Evolutionary conservation across 1,140 invertebrate species (phyloP), one percentile per base, ranked within the genome.

Genomic region (Linepithema humile): DNA sequence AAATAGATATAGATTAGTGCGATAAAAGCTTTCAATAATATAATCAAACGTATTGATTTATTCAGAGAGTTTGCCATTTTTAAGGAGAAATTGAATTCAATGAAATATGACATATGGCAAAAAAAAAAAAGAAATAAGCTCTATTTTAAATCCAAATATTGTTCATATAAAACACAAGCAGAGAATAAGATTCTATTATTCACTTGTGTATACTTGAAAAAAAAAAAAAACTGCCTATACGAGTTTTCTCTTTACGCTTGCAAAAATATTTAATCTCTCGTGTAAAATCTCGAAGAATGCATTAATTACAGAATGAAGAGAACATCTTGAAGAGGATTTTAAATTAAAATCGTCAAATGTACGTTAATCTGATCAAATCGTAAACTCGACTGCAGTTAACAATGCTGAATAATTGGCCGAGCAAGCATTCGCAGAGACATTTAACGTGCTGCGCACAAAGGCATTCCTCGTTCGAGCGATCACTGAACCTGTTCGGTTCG

Each of bases 401-500:
- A 64, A 45, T 35, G 57, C 40, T 64, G 43, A 75, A 64, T 64
- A 75, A 75, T 75, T 75, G 73, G 40, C 9, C 38, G 29, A 32
- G 29, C 26, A n/a, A 35, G 29, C 59, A 20, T 35, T 23, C 73
- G 9, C 29, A 20, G n/a, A 48, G 40, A 48, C 57, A 75, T 75
- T 62, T 64, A 75, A 40, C 43, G 40, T 45, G 20, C 29, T 48
- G 40, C 4, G 29, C 73, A 75, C 73, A 75, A 75, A 75, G 59
- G 23, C 73, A 64, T 75, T 75, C 73, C 59, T 64, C 10, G 53
- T 73, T 48, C 57, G 23, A 20, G 48, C 73, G 57, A 64, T 35
- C 73, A 40, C n/a, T 59, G 73, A 75, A 75, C 73, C 59, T 75
- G 57, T 75, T 75, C 73, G 29, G 40, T 75, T 7, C 73, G 29